Conservation (phyloP, 1,140 invertebrate genomes). For the Philotrypesis tridentata region DNA sequence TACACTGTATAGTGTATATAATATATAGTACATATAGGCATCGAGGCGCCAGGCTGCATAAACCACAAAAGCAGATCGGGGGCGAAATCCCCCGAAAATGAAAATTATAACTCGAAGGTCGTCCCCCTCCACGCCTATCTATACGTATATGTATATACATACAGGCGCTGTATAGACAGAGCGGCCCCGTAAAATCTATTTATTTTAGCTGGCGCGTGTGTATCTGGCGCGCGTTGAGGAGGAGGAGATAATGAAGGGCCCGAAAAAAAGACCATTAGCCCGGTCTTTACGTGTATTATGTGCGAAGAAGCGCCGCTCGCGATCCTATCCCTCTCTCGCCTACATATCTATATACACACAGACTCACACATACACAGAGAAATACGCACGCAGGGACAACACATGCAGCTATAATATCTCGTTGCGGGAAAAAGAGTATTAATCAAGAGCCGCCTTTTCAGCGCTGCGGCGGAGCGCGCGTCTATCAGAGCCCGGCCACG, state of each 20-base stretch:
- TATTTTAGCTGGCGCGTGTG: background rate
- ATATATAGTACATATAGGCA: too few relatives aligned
- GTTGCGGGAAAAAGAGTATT: background rate
- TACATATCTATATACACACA: background rate
- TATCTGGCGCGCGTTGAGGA: background rate
- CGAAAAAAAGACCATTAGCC: conserved; percentile 27
- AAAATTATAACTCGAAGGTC: background rate
- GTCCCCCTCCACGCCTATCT: background rate
- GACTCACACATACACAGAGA: background rate
- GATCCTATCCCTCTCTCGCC: background rate
- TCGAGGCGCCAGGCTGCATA: too few relatives aligned
- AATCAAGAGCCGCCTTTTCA: conserved; percentile 29
- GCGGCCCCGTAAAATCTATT: background rate
- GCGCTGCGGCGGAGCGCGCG: too few relatives aligned
- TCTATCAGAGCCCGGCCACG: background rate
- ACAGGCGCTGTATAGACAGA: too few relatives aligned
- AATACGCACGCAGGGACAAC: too few relatives aligned
- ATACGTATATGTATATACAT: too few relatives aligned
- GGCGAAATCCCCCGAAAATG: background rate
- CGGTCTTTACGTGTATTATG: conserved; percentile 21
- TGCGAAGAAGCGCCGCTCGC: background rate
- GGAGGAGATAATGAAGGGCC: conserved; percentile 3
- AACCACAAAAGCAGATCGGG: background rate
- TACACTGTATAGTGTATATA: too few relatives aligned
- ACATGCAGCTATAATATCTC: too few relatives aligned